Conservation (phyloP, 2,888 invertebrate species). For the Tuberolachnus salignus region DNA sequence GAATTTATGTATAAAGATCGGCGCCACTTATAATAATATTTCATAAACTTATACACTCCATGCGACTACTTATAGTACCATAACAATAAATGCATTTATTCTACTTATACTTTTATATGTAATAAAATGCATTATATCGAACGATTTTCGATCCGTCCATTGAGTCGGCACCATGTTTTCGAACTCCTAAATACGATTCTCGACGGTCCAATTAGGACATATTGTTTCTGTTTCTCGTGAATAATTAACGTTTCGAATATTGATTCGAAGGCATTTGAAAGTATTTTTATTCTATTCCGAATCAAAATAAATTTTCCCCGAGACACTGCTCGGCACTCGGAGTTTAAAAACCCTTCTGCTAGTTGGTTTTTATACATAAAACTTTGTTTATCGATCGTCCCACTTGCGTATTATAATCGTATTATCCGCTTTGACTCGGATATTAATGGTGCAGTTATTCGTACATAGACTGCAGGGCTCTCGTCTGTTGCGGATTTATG, state of each 20-base stretch:
- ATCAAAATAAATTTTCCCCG: background rate
- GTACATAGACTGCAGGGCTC: too few species aligned
- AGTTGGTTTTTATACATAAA: background rate
- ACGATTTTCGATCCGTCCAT: background rate
- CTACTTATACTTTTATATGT: too few species aligned
- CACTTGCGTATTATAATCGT: background rate
- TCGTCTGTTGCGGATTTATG: too few species aligned
- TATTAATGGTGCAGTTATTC: too few species aligned
- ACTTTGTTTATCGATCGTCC: background rate
- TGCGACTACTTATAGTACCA: background rate
- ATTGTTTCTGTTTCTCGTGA: background rate
- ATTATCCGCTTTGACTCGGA: background rate
- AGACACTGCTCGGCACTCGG: background rate
- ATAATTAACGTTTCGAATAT: background rate
- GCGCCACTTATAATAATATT: slow-evolving; percentile 40
- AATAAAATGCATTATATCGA: too few species aligned
- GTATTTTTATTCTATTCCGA: background rate
- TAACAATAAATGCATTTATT: background rate
- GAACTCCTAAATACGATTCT: background rate
- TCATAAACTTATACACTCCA: background rate
- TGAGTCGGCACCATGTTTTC: background rate
- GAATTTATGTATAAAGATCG: slow-evolving; percentile 14
- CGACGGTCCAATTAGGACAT: background rate
- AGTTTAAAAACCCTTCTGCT: background rate
- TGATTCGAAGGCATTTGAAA: background rate